Base-by-base conservation (phyloP, 2,113 vertebrate species). In the Oostethus manadensis region DNA sequence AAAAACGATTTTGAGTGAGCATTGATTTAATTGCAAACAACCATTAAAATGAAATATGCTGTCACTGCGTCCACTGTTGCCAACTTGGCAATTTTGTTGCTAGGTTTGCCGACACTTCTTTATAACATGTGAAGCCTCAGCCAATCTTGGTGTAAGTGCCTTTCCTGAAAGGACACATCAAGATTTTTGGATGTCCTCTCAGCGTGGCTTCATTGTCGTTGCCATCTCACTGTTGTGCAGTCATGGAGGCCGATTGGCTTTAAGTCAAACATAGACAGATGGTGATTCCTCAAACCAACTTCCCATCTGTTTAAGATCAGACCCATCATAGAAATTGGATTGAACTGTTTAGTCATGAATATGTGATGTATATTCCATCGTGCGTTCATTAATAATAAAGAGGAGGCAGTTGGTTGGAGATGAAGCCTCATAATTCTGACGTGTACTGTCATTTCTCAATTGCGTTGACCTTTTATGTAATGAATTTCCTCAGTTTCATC, bases 121-220 rank as follows among this genome's bases (percentile, higher is more conserved):
- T 38, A 10, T 3, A 38, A 11, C 9, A 10, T 3, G 10, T 38
- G 10, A 9, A 38, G 23, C 35, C 35, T 38, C 7, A 38, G 2
- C 35, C 35, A 38, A 11, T 38, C 35, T 10, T 11, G 35, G 23
- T 26, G 10, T 38, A 38, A 38, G 35, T 38, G 35, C 10, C 10
- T 38, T 38, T 11, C 35, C 35, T 38, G 9, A 38, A 38, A 38
- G 35, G 35, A 38, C 35, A 38, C 35, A 9, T 17, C 9, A 54
- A 35, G 16, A 54, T 13, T 73, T 80, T 82, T 68, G 55, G 70
- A 86, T 84, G 60, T 47, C 60, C 22, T 8, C 45, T 50, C 42
- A 16, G 20, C 23, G 18, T 49, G 3, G 3, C 64, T 65, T 49
- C 42, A 42, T 35, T 50, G 67, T 40, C 50, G 10, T 40, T 40